Conservation (phyloP, 2,888 invertebrate species). For the Cheilosia scutellata region DNA sequence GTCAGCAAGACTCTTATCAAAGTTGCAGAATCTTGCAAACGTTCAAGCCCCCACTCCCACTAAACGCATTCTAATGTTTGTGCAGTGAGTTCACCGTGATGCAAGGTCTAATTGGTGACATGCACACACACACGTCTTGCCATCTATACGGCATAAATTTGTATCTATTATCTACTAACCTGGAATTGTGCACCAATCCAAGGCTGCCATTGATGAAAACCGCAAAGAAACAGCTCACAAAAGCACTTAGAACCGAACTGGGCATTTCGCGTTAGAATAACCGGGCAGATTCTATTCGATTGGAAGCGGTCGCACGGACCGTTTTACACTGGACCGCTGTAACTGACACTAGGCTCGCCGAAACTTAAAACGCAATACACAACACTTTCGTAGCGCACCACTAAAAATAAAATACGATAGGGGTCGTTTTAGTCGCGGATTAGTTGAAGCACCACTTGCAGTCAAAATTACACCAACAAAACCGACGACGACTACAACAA, state of each 20-base stretch:
- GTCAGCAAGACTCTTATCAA: constrained; percentile 44
- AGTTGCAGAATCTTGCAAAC: constrained; percentile 38
- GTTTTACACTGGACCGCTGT: constrained; percentile 41
- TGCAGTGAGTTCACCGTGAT: constrained; percentile 10
- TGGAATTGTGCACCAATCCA: constrained; percentile 62
- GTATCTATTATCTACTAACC: constrained; percentile 67
- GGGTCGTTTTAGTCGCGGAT: constrained; percentile 49
- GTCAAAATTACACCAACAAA: constrained; percentile 35
- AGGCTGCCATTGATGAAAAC: constrained; percentile 65
- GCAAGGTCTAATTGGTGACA: constrained; percentile 42
- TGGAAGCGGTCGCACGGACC: constrained; percentile 34
- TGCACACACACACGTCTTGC: constrained; percentile 10
- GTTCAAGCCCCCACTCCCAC: not conserved
- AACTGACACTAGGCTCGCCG: constrained; percentile 45
- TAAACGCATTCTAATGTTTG: constrained; percentile 31
- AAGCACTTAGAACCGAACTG: constrained; percentile 60
- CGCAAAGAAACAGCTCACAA: constrained; percentile 69
- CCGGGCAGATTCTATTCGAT: constrained; percentile 45
- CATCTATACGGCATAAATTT: not conserved
- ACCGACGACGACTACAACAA: constrained; percentile 36
- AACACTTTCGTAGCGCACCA: constrained; percentile 33
- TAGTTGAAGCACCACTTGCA: constrained; percentile 34
- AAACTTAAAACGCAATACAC: constrained; percentile 11
- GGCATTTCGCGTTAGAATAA: constrained; percentile 41
- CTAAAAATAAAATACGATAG: constrained; percentile 16